Evolutionary conservation across 2,113 vertebrate species (phyloP).

Genomic region (Coturnix japonica): DNA sequence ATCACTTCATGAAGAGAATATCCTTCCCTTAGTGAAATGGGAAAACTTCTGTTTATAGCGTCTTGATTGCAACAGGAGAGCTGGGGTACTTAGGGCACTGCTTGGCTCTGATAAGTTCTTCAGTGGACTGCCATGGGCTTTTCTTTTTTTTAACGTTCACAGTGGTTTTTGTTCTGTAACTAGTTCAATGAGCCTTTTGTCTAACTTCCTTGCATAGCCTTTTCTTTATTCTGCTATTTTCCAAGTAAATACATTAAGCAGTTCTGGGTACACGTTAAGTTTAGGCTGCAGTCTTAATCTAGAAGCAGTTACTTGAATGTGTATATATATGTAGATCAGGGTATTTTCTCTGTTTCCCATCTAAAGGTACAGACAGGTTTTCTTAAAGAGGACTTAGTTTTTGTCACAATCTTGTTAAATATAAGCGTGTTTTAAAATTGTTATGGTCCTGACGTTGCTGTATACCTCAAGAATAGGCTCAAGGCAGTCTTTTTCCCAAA

Average conservation of each 20-base stretch:
- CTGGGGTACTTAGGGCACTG: neutral
- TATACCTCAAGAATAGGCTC: neutral
- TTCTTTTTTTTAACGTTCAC: neutral
- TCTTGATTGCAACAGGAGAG: neutral
- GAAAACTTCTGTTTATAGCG: neutral
- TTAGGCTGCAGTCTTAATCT: neutral
- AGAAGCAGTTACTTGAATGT: neutral
- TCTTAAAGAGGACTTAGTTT: neutral
- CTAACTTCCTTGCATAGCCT: neutral
- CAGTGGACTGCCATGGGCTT: neutral
- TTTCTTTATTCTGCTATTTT: neutral
- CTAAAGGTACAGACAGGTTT: neutral
- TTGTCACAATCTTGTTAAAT: neutral
- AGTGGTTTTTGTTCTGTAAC: neutral
- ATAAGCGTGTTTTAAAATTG: neutral
- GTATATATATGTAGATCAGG: fast-evolving
- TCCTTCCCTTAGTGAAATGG: neutral
- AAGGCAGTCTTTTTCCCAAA: neutral
- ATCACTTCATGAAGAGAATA: neutral
- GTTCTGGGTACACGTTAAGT: neutral
- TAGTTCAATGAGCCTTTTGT: neutral
- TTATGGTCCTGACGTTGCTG: neutral
- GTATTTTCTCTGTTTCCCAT: neutral
- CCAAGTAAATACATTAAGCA: neutral
- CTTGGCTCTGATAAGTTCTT: neutral